Percentiles rank a stretch among this genome's conserved stretches.
phyloP scores from a whole-genome alignment of 2,888 invertebrate species.

The Spilosoma lubricipeda region DNA sequence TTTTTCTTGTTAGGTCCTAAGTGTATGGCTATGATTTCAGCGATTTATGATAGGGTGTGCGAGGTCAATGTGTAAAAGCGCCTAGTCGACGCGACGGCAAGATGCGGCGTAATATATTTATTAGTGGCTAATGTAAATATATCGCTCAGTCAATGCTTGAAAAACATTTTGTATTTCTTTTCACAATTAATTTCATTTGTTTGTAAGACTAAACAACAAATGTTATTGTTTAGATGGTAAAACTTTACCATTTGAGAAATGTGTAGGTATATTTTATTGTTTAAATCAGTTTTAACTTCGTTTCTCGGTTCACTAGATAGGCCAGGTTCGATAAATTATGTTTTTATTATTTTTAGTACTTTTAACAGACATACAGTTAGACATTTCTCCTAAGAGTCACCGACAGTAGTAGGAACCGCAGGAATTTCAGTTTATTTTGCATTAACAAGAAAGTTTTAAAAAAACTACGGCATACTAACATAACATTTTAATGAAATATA shows the following conservation, averaged over 20 bases:
- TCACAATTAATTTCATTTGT: background rate
- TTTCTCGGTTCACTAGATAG: too few species aligned
- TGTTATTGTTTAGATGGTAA: too few species aligned
- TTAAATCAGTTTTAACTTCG: too few species aligned
- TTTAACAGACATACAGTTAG: too few species aligned
- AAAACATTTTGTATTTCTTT: background rate
- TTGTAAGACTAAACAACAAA: too few species aligned
- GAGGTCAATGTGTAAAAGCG: constrained; percentile 17
- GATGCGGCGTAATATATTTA: background rate
- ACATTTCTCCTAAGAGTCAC: too few species aligned
- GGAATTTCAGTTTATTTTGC: background rate
- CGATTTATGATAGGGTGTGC: constrained; percentile 29
- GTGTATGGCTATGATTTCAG: constrained; percentile 45
- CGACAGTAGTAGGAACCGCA: too few species aligned
- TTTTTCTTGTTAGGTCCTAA: constrained; percentile 68
- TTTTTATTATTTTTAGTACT: too few species aligned
- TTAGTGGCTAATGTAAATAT: background rate
- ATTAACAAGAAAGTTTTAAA: background rate
- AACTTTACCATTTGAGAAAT: too few species aligned
- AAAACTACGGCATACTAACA: background rate
- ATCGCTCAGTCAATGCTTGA: background rate
- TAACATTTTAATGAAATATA: background rate
- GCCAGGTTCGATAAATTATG: too few species aligned
- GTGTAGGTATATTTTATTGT: too few species aligned
- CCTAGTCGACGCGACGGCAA: background rate